phyloP scores from a whole-genome alignment of 2,888 invertebrate genomes.

The Protonemura montana region DNA sequence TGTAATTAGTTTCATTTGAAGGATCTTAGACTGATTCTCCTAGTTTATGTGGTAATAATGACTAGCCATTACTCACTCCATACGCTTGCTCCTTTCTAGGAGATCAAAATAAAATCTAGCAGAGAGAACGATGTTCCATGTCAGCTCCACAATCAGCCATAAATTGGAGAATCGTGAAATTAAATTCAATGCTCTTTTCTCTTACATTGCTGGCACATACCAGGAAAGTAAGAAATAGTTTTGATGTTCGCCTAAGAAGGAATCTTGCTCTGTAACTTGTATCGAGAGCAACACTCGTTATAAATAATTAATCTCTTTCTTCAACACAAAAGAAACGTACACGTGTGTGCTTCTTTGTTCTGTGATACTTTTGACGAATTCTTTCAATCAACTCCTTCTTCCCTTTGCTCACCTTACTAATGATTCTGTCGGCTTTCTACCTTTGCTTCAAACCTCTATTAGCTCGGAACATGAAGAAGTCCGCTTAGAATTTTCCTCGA shows the following conservation, averaged over 20 bases:
- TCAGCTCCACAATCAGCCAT: conserved; percentile 20
- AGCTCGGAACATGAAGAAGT: not conserved
- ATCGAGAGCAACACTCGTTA: conserved; percentile 1
- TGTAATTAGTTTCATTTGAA: conserved; percentile 40
- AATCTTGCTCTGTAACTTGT: not conserved
- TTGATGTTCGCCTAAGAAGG: not conserved
- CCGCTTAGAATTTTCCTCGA: not conserved
- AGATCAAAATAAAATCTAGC: conserved; percentile 27
- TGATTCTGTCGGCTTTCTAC: not conserved
- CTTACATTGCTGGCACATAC: not conserved
- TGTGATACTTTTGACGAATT: conserved; percentile 7
- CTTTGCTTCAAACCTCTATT: not conserved
- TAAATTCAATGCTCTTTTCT: not conserved
- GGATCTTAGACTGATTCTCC: conserved; percentile 19
- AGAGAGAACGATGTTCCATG: not conserved
- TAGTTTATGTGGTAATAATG: conserved; percentile 40
- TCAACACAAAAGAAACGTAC: conserved; percentile 2
- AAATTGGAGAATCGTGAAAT: not conserved
- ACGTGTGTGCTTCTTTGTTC: conserved; percentile 1
- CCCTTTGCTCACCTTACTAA: not conserved
- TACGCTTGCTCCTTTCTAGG: not conserved
- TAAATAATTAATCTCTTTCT: conserved; percentile 34
- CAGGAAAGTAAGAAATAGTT: not conserved
- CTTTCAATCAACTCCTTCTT: not conserved
- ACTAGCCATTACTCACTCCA: conserved; percentile 32